Conservation (phyloP, 2,797 vertebrate species). For the Gambusia yucatana region DNA sequence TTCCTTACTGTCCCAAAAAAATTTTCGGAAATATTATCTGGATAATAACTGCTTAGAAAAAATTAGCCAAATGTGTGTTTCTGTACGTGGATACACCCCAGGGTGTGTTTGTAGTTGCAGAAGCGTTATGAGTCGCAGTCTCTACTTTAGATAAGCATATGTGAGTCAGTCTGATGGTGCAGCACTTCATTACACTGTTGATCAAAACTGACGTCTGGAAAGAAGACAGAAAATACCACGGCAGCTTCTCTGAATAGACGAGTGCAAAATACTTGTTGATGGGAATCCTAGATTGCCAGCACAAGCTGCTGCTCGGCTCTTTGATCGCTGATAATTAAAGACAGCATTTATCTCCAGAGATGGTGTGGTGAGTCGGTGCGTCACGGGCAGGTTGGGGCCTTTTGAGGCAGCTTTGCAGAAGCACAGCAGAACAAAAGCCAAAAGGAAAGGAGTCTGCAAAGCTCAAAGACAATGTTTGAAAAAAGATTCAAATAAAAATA, state of each 20-base stretch:
- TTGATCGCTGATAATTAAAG: constrained; percentile 40
- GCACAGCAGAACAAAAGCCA: background rate
- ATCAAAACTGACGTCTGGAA: constrained; percentile 39
- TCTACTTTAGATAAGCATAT: constrained; percentile 39
- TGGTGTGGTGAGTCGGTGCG: constrained; percentile 19
- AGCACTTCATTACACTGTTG: constrained; percentile 48
- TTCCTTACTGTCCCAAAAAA: constrained; percentile 19
- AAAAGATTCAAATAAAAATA: background rate
- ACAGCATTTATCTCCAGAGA: constrained; percentile 29
- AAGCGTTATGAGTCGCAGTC: constrained; percentile 56
- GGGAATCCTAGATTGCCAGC: background rate
- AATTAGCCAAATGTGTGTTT: constrained; percentile 21
- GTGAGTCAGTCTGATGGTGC: constrained; percentile 46
- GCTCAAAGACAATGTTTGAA: background rate
- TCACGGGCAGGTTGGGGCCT: constrained; percentile 11
- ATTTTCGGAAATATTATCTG: constrained; percentile 4
- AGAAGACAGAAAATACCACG: background rate
- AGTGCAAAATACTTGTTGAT: background rate
- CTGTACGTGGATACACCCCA: background rate
- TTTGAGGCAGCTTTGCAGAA: constrained; percentile 17
- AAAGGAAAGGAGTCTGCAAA: constrained; percentile 4
- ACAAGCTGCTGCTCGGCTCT: constrained; percentile 4
- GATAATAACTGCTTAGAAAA: constrained; percentile 1
- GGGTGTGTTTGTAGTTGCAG: constrained; percentile 27
- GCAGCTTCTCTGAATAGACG: constrained; percentile 24